Conservation (phyloP, 2,797 vertebrate species). For the Liparis tanakae region DNA sequence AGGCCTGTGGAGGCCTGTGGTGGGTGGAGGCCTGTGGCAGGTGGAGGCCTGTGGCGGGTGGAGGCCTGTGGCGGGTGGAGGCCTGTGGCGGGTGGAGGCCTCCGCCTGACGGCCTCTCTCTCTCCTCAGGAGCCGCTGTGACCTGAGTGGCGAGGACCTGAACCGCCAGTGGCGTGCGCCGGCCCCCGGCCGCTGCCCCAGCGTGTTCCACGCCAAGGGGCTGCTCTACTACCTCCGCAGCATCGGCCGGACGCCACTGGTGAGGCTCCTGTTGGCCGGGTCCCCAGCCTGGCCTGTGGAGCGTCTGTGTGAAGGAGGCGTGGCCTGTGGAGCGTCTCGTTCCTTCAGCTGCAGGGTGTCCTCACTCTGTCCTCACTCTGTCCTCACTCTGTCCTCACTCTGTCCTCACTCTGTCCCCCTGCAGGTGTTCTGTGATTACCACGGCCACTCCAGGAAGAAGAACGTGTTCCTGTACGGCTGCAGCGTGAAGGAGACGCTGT, state of each 20-base stretch:
- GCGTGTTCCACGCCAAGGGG: constrained; percentile 93
- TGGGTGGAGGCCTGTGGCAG: no score
- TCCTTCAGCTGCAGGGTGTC: no score
- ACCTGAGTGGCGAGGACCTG: constrained; percentile 89
- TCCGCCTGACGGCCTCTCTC: neutral
- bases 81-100: no score
- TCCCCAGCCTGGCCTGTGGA: no score
- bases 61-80: no score
- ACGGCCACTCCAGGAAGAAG: constrained; percentile 94
- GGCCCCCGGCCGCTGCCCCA: constrained; percentile 84
- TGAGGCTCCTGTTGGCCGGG: constrained; percentile 68
- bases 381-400: no score
- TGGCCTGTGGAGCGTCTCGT: no score
- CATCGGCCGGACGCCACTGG: constrained; percentile 85
- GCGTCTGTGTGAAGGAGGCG: no score
- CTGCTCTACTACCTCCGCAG: constrained; percentile 89
- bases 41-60: no score
- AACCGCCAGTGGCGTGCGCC: constrained; percentile 93
- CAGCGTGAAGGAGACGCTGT: constrained; percentile 93
- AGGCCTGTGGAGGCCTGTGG: no score
- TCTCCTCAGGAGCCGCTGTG: constrained; percentile 88
- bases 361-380: no score
- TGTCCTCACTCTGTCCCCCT: no score
- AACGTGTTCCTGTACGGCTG: constrained; percentile 95
- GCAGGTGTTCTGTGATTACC: constrained; percentile 96